Evolutionary conservation across 2,888 invertebrate genomes (phyloP), one percentile per base, ranked within the genome.

Genomic region (Drosophila rellima): DNA sequence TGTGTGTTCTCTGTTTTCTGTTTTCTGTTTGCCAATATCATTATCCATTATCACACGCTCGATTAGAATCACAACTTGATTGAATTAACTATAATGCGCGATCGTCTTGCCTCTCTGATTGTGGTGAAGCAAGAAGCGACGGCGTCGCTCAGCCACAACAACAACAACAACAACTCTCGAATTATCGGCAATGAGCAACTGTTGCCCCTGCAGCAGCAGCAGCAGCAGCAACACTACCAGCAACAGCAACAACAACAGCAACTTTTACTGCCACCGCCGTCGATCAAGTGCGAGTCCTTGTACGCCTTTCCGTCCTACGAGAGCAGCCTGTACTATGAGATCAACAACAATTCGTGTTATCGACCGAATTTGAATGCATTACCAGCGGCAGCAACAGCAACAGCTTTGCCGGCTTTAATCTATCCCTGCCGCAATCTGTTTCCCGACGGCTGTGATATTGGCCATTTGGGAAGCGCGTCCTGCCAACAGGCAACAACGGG

Each of bases 31-130:
- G 31, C 20, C 33, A 52, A 26, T 40, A 40, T 48, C 48, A 40
- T 48, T 44, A 29, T 35, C 15, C 60, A 26, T 29, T 31, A 11
- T 40, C 40, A 37, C 8, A 48, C 44, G 39, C 33, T 45, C 39
- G 57, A 71, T 51, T 61, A 40, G 40, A 33, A 50, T 47, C 17
- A 35, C 51, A 70, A 52, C 47, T 26, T 31, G 17, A 59, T 56
- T 55, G 52, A 40, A 50, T 33, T 67, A 60, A 54, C 33, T 72
- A 91, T 88, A 88, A 92, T 92, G 92, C 92, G 92, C 91, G 92
- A 92, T 91, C 92, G 92, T 80, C 91, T 92, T 84, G 92, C 92
- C 79, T 91, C 92, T 70, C 79, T 92, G 86, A 92, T 92, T 91
- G 92, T 92, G 91, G 92, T 92, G 84, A 92, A 92, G 90, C 92